phyloP scores from a whole-genome alignment of 2,113 vertebrate genomes.

The Clarias batrachus region DNA sequence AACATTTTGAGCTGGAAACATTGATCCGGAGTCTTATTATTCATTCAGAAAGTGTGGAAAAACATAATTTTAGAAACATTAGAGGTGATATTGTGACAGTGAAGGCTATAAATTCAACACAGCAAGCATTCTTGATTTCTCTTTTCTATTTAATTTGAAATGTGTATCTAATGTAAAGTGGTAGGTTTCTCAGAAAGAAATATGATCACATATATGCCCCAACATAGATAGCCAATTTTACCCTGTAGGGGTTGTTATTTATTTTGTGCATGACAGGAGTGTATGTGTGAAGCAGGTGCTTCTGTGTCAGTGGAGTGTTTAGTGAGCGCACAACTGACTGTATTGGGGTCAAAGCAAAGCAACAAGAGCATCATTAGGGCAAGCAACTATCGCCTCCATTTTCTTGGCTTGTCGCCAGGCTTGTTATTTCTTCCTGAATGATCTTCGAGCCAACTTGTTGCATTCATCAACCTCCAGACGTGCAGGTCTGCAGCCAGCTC shows the following conservation, averaged over 20 bases:
- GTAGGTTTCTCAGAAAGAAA: not conserved
- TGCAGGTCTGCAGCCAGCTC: not conserved
- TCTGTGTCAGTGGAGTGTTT: not conserved
- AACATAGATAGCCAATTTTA: not conserved
- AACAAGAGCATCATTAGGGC: not conserved
- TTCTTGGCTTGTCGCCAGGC: not conserved
- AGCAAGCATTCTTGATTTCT: not conserved
- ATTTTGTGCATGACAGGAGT: not conserved
- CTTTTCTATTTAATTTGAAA: not conserved
- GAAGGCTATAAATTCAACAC: not conserved
- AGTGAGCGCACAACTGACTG: not conserved
- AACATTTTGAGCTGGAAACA: not conserved
- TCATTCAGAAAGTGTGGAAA: not conserved
- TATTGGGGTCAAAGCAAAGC: not conserved
- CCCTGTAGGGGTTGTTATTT: not conserved
- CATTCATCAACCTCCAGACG: not conserved
- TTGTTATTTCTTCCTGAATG: slow-evolving; percentile 4
- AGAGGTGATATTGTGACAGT: not conserved
- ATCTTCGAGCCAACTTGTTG: not conserved
- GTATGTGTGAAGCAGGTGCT: not conserved
- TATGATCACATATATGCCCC: not conserved
- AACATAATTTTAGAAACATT: not conserved
- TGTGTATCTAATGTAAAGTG: not conserved
- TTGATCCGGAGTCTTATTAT: not conserved
- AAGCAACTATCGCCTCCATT: not conserved